These are phyloP conservation scores for Mystacornis crossleyi DNA, from an alignment of 2,113 vertebrate genomes.

Conservation along the genomic window DNA sequence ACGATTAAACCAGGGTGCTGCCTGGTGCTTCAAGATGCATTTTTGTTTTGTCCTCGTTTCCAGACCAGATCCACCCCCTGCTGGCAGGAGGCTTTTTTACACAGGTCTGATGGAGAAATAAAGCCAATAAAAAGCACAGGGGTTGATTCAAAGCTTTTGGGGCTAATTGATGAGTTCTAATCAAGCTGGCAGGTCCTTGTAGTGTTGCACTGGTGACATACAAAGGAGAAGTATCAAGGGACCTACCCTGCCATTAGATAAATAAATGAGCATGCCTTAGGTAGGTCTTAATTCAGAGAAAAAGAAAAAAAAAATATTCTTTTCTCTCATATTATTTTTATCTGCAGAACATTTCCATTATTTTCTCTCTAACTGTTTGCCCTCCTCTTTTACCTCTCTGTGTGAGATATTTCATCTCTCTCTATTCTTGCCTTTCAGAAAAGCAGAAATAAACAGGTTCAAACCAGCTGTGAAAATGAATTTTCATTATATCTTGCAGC, in stretches of 20 bases:
- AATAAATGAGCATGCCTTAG: background rate
- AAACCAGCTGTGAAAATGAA: slow-evolving; percentile 28
- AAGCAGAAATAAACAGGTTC: slow-evolving; percentile 18
- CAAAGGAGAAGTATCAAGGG: background rate
- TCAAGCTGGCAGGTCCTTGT: background rate
- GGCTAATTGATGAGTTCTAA: slow-evolving; percentile 5
- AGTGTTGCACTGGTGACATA: background rate
- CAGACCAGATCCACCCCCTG: slow-evolving; percentile 51
- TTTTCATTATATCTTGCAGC: slow-evolving; percentile 46
- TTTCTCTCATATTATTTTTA: slow-evolving; percentile 3
- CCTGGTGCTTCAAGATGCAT: slow-evolving; percentile 13
- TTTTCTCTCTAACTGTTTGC: background rate
- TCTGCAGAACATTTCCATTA: slow-evolving; percentile 4
- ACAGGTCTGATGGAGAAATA: background rate
- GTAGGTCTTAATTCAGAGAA: background rate
- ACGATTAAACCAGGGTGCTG: slow-evolving; percentile 33
- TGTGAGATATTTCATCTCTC: background rate
- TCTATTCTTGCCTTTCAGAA: background rate
- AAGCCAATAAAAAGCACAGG: background rate
- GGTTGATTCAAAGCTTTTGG: background rate
- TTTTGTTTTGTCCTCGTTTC: background rate
- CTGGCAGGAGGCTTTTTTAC: slow-evolving; percentile 30
- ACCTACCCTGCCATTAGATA: background rate
- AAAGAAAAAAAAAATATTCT: background rate
- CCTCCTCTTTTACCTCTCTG: background rate